Evolutionary conservation across 2,797 vertebrate species (phyloP).

Genomic region (Hybognathus amarus): DNA sequence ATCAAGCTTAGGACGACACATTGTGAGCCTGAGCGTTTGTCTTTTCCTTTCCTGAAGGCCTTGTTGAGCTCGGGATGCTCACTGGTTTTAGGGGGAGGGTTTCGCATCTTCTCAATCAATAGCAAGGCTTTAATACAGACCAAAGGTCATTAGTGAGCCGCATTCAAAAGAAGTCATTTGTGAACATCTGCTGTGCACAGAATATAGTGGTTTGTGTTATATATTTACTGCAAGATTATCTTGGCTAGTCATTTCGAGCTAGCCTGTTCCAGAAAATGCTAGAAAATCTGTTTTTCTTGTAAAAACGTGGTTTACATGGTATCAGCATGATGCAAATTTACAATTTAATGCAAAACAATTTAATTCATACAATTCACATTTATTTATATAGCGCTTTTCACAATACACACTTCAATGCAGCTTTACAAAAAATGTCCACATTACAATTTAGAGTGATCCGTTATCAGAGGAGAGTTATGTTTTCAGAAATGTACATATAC

Average conservation of each 20-base stretch:
- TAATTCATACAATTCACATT: too few relatives aligned
- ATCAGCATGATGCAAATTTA: background rate
- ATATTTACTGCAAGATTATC: background rate
- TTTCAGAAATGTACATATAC: too few relatives aligned
- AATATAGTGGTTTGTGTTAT: background rate
- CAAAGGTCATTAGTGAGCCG: constrained; percentile 27
- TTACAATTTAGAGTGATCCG: too few relatives aligned
- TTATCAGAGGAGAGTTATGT: too few relatives aligned
- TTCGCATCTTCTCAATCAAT: constrained; percentile 44
- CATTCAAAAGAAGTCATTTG: constrained; percentile 5
- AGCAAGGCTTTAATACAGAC: constrained; percentile 5
- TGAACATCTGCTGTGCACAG: constrained; percentile 1
- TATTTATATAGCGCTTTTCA: too few relatives aligned
- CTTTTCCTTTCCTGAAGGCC: background rate
- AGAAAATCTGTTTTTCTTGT: background rate
- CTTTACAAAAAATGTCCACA: too few relatives aligned
- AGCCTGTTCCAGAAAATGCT: too few relatives aligned
- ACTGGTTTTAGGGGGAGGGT: constrained; percentile 30
- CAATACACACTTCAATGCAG: too few relatives aligned
- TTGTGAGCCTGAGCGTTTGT: background rate
- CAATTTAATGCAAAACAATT: background rate
- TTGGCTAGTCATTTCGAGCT: background rate
- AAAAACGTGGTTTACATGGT: background rate
- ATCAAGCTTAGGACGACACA: too few relatives aligned
- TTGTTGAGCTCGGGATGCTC: background rate